phyloP scores from a whole-genome alignment of 2,797 vertebrate genomes.

The Enteromius afrohamiltoni region DNA sequence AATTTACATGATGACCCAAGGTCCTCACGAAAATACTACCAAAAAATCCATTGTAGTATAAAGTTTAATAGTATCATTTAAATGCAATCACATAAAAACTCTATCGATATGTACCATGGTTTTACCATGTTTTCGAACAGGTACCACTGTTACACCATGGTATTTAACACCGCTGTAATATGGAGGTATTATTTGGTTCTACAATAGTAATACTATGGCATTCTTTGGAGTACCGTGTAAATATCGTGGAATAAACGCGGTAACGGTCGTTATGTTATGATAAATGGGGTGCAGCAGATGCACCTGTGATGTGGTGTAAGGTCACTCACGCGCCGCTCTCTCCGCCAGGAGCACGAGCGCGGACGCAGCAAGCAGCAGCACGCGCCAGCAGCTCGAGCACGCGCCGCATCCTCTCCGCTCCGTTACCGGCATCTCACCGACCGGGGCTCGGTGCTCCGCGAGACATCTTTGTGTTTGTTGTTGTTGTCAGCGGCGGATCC shows the following conservation, averaged over 20 bases:
- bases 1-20: neutral
- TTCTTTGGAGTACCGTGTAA: neutral
- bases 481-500: constrained; percentile 42
- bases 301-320: neutral
- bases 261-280: neutral
- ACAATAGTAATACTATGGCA: neutral
- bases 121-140: neutral
- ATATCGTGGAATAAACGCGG: neutral
- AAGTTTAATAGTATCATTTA: neutral
- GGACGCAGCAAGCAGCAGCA: constrained; percentile 75
- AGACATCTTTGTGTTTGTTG: constrained; percentile 35
- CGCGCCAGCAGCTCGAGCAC: constrained; percentile 79
- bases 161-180: neutral
- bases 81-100: neutral
- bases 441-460: neutral
- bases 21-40: neutral
- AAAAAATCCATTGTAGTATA: neutral
- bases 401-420: constrained; percentile 67
- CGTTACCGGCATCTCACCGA: constrained; percentile 46
- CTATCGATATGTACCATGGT: neutral
- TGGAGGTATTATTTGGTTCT: neutral
- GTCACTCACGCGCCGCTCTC: constrained; percentile 80
- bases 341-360: constrained; percentile 80
- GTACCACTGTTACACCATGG: neutral
- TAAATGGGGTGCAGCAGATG: neutral